These are phyloP conservation scores for Phalanger gymnotis DNA, from an alignment of 2,797 vertebrate species.

Conservation along the genomic window DNA sequence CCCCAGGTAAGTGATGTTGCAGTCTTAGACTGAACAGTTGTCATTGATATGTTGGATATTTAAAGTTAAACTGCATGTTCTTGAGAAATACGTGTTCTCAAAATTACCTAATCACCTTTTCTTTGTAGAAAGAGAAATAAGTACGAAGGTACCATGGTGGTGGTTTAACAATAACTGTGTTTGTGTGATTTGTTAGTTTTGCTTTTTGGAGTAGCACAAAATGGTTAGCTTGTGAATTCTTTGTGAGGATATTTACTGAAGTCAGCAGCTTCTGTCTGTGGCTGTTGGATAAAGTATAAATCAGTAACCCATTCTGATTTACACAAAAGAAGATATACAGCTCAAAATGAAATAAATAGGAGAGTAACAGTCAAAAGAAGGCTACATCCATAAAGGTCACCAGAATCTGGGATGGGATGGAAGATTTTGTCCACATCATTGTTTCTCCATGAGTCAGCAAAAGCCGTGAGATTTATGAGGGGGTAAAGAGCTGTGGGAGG, in stretches of 20 bases:
- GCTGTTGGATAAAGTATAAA: not conserved
- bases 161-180: not conserved
- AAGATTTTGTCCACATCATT: not conserved
- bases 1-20: constrained; percentile 84
- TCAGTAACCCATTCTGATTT: not conserved
- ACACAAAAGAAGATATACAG: not conserved
- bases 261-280: not conserved
- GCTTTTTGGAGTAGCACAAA: not conserved
- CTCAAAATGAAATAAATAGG: not conserved
- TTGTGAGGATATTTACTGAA: not conserved
- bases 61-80: constrained; percentile 19
- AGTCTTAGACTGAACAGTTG: constrained; percentile 17
- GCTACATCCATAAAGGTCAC: not conserved
- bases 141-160: not conserved
- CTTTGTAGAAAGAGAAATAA: not conserved
- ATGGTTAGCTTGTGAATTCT: not conserved
- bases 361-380: not conserved
- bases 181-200: not conserved
- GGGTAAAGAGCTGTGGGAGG: not conserved
- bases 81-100: constrained; percentile 21
- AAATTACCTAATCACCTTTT: constrained; percentile 19
- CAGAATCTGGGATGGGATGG: not conserved
- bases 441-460: not conserved
- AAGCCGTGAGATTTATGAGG: not conserved
- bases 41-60: constrained; percentile 36